Conservation (phyloP, 1,140 invertebrate species). For the Thaumetopoea pityocampa region DNA sequence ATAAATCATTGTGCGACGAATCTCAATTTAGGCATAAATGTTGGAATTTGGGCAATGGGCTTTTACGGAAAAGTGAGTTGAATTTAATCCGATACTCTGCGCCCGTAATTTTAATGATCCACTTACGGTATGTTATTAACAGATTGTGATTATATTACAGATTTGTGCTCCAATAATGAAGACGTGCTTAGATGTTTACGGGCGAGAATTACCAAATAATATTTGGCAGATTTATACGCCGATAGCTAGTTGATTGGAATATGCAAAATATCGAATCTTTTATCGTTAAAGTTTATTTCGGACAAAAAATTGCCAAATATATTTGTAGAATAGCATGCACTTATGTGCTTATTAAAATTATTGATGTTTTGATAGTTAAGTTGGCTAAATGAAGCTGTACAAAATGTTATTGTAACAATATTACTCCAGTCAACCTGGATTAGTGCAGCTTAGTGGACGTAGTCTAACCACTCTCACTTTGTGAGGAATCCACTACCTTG, state of each 20-base stretch:
- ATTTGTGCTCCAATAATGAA: slow-evolving; percentile 56
- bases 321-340: no score
- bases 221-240: slow-evolving; percentile 62
- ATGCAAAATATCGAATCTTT: slow-evolving; percentile 5
- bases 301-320: no score
- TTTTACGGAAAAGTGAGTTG: slow-evolving; percentile 58
- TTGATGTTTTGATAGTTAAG: no score
- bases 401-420: no score
- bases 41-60: slow-evolving; percentile 46
- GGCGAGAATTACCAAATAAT: slow-evolving; percentile 53
- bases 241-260: slow-evolving; percentile 24
- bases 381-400: no score
- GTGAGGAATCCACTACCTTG: no score
- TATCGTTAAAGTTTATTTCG: neutral
- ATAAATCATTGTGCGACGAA: slow-evolving; percentile 66
- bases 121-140: slow-evolving; percentile 6
- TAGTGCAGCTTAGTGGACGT: no score
- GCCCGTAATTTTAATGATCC: no score
- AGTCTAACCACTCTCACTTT: no score
- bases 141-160: slow-evolving; percentile 25
- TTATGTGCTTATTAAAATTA: no score
- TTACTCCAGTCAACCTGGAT: no score
- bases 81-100: neutral
- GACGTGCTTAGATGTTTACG: slow-evolving; percentile 59
- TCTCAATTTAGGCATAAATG: slow-evolving; percentile 53